Evolutionary conservation across 1,140 invertebrate species (phyloP).

Genomic region (Cheumatopsyche charites): DNA sequence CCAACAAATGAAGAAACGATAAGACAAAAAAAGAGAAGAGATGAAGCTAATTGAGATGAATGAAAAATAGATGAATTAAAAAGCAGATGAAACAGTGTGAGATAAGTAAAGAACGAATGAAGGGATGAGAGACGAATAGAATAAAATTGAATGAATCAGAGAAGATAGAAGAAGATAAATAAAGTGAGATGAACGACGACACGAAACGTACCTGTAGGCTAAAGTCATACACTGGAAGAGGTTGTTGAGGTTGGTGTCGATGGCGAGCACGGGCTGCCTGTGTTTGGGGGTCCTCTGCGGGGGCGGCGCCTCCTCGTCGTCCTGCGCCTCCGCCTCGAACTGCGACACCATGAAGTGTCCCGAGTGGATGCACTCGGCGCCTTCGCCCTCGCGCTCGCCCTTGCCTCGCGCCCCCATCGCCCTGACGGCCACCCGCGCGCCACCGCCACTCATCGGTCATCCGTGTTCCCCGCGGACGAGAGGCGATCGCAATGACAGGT

Average conservation of each 20-base stretch:
- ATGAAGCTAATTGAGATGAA: no score
- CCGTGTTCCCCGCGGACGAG: not conserved
- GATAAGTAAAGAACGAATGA: no score
- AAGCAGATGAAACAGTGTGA: no score
- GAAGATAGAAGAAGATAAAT: no score
- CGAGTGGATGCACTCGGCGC: conserved; percentile 76
- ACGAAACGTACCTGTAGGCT: conserved; percentile 87
- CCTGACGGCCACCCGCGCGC: not conserved
- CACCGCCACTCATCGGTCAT: not conserved
- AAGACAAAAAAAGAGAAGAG: no score
- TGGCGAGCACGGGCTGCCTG: conserved; percentile 55
- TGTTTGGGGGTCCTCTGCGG: not conserved
- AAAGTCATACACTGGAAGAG: conserved; percentile 96
- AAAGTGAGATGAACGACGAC: no score
- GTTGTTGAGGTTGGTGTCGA: conserved; percentile 93
- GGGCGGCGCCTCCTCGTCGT: conserved; percentile 83
- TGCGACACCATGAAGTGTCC: conserved; percentile 98
- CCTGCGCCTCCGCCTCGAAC: conserved; percentile 91
- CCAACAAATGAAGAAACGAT: no score
- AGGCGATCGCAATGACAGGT: not conserved
- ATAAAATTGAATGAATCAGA: no score
- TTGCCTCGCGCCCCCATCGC: not conserved
- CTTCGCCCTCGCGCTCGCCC: not conserved
- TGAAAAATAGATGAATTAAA: no score
- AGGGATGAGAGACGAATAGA: no score